A percentile compares a stretch with the other conserved stretches of the same genome.
Evolutionary conservation across 2,888 invertebrate genomes (phyloP).

Genomic region (Clunio marinus): DNA sequence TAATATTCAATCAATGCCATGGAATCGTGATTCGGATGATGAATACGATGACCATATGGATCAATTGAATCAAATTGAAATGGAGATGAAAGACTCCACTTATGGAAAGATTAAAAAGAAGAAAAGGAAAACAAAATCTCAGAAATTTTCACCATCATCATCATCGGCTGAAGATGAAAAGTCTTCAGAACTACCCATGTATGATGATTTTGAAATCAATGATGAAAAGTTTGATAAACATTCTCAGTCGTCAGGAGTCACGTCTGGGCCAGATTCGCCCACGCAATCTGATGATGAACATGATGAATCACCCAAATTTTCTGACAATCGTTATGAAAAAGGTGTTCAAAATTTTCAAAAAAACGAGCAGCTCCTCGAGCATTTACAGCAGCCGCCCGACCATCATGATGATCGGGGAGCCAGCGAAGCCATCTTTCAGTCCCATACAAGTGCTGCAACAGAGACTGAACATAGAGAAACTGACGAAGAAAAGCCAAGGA

Average conservation of each 20-base stretch:
- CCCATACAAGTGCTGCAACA: slow-evolving; percentile 44
- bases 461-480: slow-evolving; percentile 41
- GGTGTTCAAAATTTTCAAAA: slow-evolving; percentile 39
- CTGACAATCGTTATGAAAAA: slow-evolving; percentile 16
- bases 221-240: slow-evolving; percentile 41
- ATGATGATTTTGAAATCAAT: slow-evolving; percentile 42
- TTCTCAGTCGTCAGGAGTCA: slow-evolving; percentile 60
- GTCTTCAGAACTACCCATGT: slow-evolving; percentile 44
- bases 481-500: not conserved
- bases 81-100: slow-evolving; percentile 41
- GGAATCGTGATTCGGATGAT: slow-evolving; percentile 42
- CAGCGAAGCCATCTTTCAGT: slow-evolving; percentile 7
- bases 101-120: slow-evolving; percentile 43
- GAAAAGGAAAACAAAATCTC: slow-evolving; percentile 34
- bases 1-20: slow-evolving; percentile 49
- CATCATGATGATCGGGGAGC: slow-evolving; percentile 37
- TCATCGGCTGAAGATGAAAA: slow-evolving; percentile 52
- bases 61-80: slow-evolving; percentile 42
- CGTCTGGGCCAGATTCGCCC: slow-evolving; percentile 84
- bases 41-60: slow-evolving; percentile 44
- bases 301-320: slow-evolving; percentile 57
- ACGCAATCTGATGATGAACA: slow-evolving; percentile 65
- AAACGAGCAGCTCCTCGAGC: slow-evolving; percentile 43
- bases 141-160: slow-evolving; percentile 47
- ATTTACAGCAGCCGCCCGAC: slow-evolving; percentile 47